Evolutionary conservation across 2,797 vertebrate species (phyloP), one percentile per base, ranked within the genome.

Genomic region (Harpagifer antarcticus): DNA sequence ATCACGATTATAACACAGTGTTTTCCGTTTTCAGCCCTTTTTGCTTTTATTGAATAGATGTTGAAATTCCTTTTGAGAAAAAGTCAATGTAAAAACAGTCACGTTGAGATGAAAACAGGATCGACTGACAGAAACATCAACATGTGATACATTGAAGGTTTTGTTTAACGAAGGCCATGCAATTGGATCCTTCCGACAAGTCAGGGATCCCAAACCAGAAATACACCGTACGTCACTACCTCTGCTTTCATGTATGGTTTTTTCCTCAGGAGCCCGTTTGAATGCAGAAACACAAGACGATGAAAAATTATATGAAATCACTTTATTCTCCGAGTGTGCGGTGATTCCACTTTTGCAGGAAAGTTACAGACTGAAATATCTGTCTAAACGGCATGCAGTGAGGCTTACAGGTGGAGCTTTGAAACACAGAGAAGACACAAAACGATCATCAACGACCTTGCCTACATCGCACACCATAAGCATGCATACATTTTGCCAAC

Each of bases 261-360:
- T 66, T 68, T 55, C 48, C 40, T 62, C 54, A 42, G 48, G 20
- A 45, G 78, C 72, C 74, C 6, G 63, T 70, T 83, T 53, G 66
- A 86, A 88, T 88, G 88, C 81, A 93, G 82, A 91, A 93, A 94
- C 89, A 93, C 91, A 92, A 84, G 90, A 93, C 91, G 68, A 93
- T 86, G 86, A 88, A 82, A 86, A 88, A 86, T 92, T 77, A 71
- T 92, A 94, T 96, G 96, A 97, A 97, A 97, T 97, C 96, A 96
- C 95, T 93, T 95, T 95, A 95, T 96, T 84, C 87, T 96, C 96
- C 96, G 84, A 84, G 95, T 96, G 97, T 95, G 94, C 91, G 92
- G 97, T 97, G 96, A 98, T 97, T 98, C 96, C 96, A 96, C 95
- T 95, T 94, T 88, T 89, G 92, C 95, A 96, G 95, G 93, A 95